Conservation (phyloP, 2,113 vertebrate genomes). For the Alosa alosa region DNA sequence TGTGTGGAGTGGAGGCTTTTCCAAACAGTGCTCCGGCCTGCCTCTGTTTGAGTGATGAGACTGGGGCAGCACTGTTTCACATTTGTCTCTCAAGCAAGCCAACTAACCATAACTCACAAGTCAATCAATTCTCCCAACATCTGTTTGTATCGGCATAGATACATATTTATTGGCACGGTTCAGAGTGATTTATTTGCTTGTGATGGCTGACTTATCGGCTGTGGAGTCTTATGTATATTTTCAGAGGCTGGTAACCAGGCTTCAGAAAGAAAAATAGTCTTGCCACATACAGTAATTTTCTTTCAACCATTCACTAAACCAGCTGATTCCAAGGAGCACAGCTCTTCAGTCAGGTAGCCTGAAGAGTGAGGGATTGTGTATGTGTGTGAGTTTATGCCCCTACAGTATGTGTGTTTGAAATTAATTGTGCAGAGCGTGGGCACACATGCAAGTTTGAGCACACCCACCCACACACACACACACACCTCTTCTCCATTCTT, state of each 20-base stretch:
- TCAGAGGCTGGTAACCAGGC: no score
- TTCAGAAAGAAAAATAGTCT: no score
- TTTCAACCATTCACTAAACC: no score
- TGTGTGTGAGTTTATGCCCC: neutral
- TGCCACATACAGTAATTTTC: no score
- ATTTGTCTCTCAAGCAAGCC: neutral
- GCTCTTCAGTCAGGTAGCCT: no score
- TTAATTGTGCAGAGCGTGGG: neutral
- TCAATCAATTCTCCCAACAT: neutral
- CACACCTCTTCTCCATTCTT: no score
- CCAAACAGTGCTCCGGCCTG: neutral
- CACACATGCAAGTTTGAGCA: neutral
- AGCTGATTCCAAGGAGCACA: no score
- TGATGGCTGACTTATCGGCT: neutral
- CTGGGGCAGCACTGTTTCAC: neutral
- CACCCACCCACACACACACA: no score
- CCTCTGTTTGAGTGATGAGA: neutral
- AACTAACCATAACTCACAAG: neutral
- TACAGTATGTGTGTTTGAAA: neutral
- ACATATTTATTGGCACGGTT: neutral
- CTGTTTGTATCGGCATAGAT: neutral
- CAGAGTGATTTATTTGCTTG: neutral
- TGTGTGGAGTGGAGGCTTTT: neutral
- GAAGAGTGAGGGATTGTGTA: neutral
- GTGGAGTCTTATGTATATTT: no score